Evolutionary conservation across 2,797 vertebrate species (phyloP).

Genomic region (Novumbra hubbsi): DNA sequence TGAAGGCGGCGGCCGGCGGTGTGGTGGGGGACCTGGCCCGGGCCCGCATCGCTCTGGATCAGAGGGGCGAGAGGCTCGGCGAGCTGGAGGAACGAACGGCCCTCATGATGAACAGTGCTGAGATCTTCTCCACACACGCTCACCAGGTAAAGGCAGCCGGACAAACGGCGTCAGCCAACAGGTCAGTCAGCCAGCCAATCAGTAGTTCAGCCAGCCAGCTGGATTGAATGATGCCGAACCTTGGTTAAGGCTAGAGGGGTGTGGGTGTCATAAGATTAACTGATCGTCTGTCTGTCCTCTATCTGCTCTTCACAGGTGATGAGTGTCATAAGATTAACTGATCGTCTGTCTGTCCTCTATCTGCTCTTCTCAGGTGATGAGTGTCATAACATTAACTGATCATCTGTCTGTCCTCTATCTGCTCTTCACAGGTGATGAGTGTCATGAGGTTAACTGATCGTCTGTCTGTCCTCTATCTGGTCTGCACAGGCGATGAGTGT

Average conservation of each 20-base stretch:
- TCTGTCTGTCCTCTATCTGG: no score
- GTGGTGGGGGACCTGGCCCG: slow-evolving; percentile 89
- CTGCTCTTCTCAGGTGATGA: no score
- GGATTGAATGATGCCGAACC: neutral
- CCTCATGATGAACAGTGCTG: slow-evolving; percentile 95
- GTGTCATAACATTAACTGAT: no score
- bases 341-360: no score
- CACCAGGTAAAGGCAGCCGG: slow-evolving; percentile 81
- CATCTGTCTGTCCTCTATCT: no score
- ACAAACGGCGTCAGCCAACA: no score
- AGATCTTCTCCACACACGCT: slow-evolving; percentile 94
- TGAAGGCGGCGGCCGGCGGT: slow-evolving; percentile 88
- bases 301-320: slow-evolving; percentile 79
- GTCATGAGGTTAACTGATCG: no score
- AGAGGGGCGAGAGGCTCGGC: slow-evolving; percentile 92
- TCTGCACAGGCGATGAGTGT: no score
- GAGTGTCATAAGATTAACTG: slow-evolving; percentile 36
- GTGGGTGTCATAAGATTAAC: neutral
- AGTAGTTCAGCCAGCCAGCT: no score
- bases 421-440: no score
- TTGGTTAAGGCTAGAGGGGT: neutral
- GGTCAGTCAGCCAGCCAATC: no score
- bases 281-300: neutral
- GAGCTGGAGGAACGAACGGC: slow-evolving; percentile 95
- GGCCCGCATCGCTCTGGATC: slow-evolving; percentile 90